Evolutionary conservation across 1,140 invertebrate species (phyloP), one percentile per base, ranked within the genome.

Genomic region (Diprion similis): DNA sequence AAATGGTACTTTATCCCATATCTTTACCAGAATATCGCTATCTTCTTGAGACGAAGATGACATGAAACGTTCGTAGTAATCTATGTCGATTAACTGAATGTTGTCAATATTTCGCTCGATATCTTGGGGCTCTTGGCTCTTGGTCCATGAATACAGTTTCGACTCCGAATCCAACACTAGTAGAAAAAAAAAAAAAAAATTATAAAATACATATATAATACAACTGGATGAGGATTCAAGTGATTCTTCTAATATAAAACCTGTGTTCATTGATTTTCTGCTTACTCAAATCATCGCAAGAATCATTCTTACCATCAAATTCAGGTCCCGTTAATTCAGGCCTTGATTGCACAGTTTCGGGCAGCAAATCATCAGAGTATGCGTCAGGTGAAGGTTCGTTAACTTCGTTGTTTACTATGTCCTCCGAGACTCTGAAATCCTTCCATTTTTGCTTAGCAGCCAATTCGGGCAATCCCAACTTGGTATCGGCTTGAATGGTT

Each of bases 21-120:
- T 17, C 47, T 46, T 77, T 78, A 79, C 78, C 17, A 80, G 19
- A 71, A 69, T 71, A 51, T 75, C 51, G 1, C 51, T 13, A 67
- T 77, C 65, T 37, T 48, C 18, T 45, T 45, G 48, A 71, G 66
- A 66, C 24, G 68, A 72, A 11, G 66, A 24, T 17, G 51, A 70
- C 68, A 92, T 89, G 80, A 94, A 93, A 59, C 90, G 85, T 72
- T 90, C 89, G 83, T 92, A 94, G 80, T 92, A 92, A 67, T 92
- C 89, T 1, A 95, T 87, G 78, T 95, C 93, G 75, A 94, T 89
- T 0, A 92, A 76, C 24, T 91, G 91, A 1, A 91, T 85, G 1
- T 86, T 79, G 18, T 91, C 88, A 1, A 92, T 79, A 73, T 92
- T 88, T 68, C 90, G 86, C 9, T 91, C 88, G 4, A 94, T 87